Conservation (phyloP, 1,140 invertebrate species). For the Drosophila albomicans region DNA sequence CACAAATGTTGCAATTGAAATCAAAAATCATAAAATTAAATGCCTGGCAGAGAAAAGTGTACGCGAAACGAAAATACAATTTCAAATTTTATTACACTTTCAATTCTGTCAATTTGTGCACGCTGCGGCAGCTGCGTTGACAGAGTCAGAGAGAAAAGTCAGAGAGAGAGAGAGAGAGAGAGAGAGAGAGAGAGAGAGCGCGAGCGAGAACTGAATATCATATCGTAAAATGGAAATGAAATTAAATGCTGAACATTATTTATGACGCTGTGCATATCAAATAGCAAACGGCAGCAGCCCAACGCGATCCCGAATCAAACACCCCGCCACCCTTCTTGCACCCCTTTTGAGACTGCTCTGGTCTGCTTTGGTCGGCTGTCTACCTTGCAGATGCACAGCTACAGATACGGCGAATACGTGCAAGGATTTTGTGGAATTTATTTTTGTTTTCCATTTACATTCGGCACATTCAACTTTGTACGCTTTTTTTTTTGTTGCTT, state of each 20-base stretch:
- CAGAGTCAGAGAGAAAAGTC: background rate
- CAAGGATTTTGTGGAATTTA: constrained; percentile 72
- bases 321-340: constrained; percentile 56
- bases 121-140: constrained; percentile 31
- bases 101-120: constrained; percentile 69
- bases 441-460: constrained; percentile 77
- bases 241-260: constrained; percentile 83
- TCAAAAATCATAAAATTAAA: constrained; percentile 75
- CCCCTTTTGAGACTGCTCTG: constrained; percentile 37
- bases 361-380: background rate
- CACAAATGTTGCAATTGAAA: constrained; percentile 62
- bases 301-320: constrained; percentile 5
- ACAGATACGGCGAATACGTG: constrained; percentile 50
- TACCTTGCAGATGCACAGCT: constrained; percentile 44
- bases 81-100: constrained; percentile 82
- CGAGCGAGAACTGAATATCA: constrained; percentile 58
- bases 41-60: constrained; percentile 50
- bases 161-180: constrained; percentile 6
- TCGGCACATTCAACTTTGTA: constrained; percentile 37
- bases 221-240: constrained; percentile 84
- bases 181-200: background rate
- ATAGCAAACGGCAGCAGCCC: constrained; percentile 45
- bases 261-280: constrained; percentile 82
- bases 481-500: constrained; percentile 30
- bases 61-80: constrained; percentile 74